phyloP scores from a whole-genome alignment of 1,140 invertebrate species.

The Leguminivora glycinivorella region DNA sequence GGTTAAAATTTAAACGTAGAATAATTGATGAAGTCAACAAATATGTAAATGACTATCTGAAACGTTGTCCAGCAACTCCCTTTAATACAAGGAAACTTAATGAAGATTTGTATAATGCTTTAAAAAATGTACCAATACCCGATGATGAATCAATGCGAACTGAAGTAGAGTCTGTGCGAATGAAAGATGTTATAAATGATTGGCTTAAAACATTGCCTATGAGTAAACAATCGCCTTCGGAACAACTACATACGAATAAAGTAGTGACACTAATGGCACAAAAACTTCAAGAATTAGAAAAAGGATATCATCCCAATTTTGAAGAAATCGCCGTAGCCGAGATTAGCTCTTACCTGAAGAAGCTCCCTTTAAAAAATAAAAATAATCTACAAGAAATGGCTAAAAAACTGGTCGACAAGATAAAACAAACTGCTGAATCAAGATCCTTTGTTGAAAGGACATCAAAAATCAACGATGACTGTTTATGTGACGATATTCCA shows the following conservation, averaged over 20 bases:
- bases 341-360: slow-evolving; percentile 32
- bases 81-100: slow-evolving; percentile 39
- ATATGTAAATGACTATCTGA: slow-evolving; percentile 45
- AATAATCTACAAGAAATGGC: slow-evolving; percentile 10
- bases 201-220: slow-evolving; percentile 40
- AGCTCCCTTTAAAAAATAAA: slow-evolving; percentile 29
- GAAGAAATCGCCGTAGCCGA: slow-evolving; percentile 26
- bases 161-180: slow-evolving; percentile 39
- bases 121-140: slow-evolving; percentile 45
- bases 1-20: slow-evolving; percentile 39
- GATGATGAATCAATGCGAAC: slow-evolving; percentile 38
- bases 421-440: slow-evolving; percentile 30
- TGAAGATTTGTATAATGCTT: slow-evolving; percentile 41
- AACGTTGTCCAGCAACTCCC: slow-evolving; percentile 37
- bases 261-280: slow-evolving; percentile 32
- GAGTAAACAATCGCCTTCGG: slow-evolving; percentile 8
- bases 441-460: slow-evolving; percentile 26
- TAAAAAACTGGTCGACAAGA: slow-evolving; percentile 17
- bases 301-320: slow-evolving; percentile 28
- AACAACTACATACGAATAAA: slow-evolving; percentile 32
- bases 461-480: neutral
- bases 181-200: slow-evolving; percentile 40
- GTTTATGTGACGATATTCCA: neutral
- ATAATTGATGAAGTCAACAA: slow-evolving; percentile 39
- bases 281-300: slow-evolving; percentile 33